Conservation (phyloP, 2,113 vertebrate species). For the Astur gentilis region DNA sequence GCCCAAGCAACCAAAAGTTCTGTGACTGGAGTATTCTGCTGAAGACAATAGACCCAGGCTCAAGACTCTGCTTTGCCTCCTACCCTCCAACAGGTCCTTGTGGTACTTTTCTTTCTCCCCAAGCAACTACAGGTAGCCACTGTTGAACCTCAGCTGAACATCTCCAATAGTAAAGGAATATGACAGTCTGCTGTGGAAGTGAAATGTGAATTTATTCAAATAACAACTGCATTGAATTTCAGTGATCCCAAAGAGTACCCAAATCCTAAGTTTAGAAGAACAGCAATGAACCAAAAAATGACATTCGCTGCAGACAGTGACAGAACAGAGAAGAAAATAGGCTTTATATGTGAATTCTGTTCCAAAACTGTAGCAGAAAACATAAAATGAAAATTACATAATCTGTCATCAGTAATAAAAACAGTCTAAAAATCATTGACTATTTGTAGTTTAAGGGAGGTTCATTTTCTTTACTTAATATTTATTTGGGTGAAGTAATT, state of each 20-base stretch:
- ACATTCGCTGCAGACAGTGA: constrained; percentile 14
- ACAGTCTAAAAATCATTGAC: background rate
- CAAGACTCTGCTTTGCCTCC: background rate
- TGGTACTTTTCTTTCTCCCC: background rate
- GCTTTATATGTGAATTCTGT: constrained; percentile 10
- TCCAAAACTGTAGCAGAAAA: background rate
- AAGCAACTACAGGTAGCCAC: background rate
- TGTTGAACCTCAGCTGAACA: background rate
- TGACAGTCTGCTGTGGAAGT: background rate
- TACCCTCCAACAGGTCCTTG: background rate
- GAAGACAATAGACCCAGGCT: background rate
- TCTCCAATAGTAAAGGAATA: background rate
- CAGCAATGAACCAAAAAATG: constrained; percentile 1
- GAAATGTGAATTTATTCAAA: constrained; percentile 35
- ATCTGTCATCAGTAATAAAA: constrained; percentile 39
- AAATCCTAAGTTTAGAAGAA: constrained; percentile 38
- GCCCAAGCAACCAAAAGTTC: background rate
- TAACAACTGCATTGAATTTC: background rate
- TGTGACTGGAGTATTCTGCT: background rate
- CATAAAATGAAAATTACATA: constrained; percentile 1
- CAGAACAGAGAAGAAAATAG: constrained; percentile 35
- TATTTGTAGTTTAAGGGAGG: background rate
- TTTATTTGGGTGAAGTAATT: constrained; percentile 2
- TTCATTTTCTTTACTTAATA: background rate
- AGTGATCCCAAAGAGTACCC: background rate